Evolutionary conservation across 2,888 invertebrate genomes (phyloP).

Genomic region (Phaedon cochleariae): DNA sequence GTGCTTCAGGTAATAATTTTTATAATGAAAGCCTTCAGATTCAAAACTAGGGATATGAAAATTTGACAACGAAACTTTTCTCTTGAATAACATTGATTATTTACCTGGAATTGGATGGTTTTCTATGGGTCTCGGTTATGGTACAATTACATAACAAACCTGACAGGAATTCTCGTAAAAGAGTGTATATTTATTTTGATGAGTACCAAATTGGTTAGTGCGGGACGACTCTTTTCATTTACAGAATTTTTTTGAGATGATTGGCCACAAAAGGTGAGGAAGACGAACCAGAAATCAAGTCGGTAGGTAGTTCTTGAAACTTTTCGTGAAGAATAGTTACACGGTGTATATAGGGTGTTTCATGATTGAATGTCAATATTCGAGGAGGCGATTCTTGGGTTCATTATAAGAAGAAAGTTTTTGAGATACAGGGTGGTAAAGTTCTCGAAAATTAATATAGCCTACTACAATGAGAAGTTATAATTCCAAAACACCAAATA

Average conservation of each 20-base stretch:
- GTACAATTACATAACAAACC: background rate
- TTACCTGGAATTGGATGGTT: conserved; percentile 23
- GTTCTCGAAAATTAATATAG: too few relatives aligned
- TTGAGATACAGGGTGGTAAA: too few relatives aligned
- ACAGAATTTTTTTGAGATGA: background rate
- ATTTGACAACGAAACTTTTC: conserved; percentile 49
- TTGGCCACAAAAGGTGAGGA: background rate
- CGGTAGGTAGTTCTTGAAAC: too few relatives aligned
- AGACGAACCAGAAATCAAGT: background rate
- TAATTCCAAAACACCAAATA: too few relatives aligned
- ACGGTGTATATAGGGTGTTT: too few relatives aligned
- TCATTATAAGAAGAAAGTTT: too few relatives aligned
- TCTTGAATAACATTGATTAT: conserved; percentile 60
- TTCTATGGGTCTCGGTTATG: background rate
- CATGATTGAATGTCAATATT: too few relatives aligned
- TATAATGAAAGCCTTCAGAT: conserved; percentile 49
- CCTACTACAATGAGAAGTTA: too few relatives aligned
- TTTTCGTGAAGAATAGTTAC: too few relatives aligned
- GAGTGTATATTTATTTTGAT: background rate
- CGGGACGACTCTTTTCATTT: background rate
- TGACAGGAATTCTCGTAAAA: background rate
- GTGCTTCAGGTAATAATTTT: conserved; percentile 52
- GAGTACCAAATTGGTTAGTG: background rate
- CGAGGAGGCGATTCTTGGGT: too few relatives aligned
- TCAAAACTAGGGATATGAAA: conserved; percentile 38